These are phyloP conservation scores for Melanotaenia boesemani DNA, from an alignment of 2,797 vertebrate species.

Conservation along the genomic window DNA sequence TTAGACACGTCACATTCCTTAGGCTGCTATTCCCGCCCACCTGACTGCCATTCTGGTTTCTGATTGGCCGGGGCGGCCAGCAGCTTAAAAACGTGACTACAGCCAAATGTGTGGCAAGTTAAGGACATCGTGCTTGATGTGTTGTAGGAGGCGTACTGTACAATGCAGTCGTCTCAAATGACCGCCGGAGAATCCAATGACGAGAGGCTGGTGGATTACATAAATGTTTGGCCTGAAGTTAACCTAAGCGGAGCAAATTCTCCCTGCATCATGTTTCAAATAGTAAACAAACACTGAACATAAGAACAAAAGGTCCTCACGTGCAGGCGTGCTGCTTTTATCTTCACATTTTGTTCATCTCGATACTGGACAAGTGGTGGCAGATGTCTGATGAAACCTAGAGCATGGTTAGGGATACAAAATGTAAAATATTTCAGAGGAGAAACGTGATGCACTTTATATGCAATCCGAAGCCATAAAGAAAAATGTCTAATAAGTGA, in stretches of 20 bases:
- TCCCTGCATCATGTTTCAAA: conserved; percentile 19
- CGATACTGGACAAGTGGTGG: background rate
- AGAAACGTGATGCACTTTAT: background rate
- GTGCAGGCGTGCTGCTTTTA: conserved; percentile 6
- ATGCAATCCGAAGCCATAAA: too few species aligned
- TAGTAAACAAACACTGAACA: conserved; percentile 42
- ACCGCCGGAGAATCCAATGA: conserved; percentile 49
- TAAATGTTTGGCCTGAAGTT: conserved; percentile 53
- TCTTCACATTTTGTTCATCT: background rate
- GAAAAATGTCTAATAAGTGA: background rate
- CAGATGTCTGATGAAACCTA: background rate
- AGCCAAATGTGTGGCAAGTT: conserved; percentile 57
- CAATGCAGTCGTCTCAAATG: conserved; percentile 25
- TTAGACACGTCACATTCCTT: conserved; percentile 20
- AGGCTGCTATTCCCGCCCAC: conserved; percentile 34
- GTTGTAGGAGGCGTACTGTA: conserved; percentile 25
- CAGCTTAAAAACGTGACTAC: conserved; percentile 79
- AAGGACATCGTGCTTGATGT: conserved; percentile 69
- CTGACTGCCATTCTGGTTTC: background rate
- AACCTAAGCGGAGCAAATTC: conserved; percentile 12
- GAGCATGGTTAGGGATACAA: rapidly evolving
- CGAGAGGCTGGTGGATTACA: conserved; percentile 54
- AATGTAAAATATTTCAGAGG: background rate
- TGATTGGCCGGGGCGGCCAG: conserved; percentile 71
- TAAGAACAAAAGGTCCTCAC: conserved; percentile 50